Base-by-base conservation (phyloP, 2,113 vertebrate genomes). In the Chascanopsetta lugubris region DNA sequence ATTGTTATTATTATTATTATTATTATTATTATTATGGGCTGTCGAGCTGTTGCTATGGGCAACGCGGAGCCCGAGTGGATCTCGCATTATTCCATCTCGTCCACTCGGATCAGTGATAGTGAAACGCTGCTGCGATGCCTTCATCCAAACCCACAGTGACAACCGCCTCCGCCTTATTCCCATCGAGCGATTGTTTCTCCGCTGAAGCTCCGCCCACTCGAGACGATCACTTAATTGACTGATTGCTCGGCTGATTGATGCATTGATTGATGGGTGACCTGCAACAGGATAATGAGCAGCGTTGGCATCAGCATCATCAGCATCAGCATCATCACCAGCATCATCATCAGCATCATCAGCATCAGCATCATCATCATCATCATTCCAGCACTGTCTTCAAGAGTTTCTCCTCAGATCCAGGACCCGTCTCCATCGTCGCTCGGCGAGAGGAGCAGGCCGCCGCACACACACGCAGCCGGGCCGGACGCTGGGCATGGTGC, bases 401-500 rank as follows among this genome's bases (percentile, higher is more conserved):
- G 62, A 68, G 62, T 61, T 48, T 61, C n/a, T 68, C 40, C 43
- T 66, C 67, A 22, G 21, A 11, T 26, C 40, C 24, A 34, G 29
- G 51, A 24, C 64, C 29, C 47, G 64, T 60, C 62, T 29, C 61
- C 69, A 60, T 80, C 77, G 76, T 56, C 75, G 63, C 72, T 70
- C 66, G 25, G 22, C 75, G 29, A 50, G 61, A 72, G 69, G 69
- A 61, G 18, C 62, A 85, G 88, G 79, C 85, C 83, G 75, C 72
- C 64, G 73, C 81, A 40, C 69, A 47, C 26, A 67, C 40, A 74
- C 77, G 57, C 70, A 79, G 59, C 79, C 68, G 66, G 57, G 80
- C 71, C 71, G 71, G 83, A 84, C 82, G 82, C 79, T 84, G 82
- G 73, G 73, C 72, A 69, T 32, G 71, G 72, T 77, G 77, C 74